Base-by-base conservation (phyloP, 2,797 vertebrate genomes). In the Anguilla obscura region DNA sequence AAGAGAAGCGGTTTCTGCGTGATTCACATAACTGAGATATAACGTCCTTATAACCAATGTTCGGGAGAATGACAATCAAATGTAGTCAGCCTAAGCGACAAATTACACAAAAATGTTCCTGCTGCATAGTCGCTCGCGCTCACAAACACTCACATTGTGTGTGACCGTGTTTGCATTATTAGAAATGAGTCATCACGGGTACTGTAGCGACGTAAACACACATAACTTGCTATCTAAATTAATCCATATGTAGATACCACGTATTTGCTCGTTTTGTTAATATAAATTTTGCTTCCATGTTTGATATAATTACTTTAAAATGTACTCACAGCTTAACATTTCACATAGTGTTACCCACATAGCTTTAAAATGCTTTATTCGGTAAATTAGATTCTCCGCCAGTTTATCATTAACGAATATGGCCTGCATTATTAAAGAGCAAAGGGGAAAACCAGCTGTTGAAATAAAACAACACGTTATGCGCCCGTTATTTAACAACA, bases 351-450 rank as follows among this genome's bases (percentile, higher is more conserved):
- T 21, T 76, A 4, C 16, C 71, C 30, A 76, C 33, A 27, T 16
- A 40, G 74, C 69, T 71, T 71, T 76, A 18, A 40, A 27, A 71
- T 7, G 10, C 18, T 40, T 5, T 21, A 76, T 76, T 76, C 1
- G 40, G 33, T 3, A 76, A 14, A 74, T 36, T 3, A 76, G 33
- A 74, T 36, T 3, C 69, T 2, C 24, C 12, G 27, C 45, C 21
- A 84, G 87, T 85, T 79, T 79, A 88, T 85, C 71, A 88, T 88
- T 85, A 85, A 88, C 45, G 50, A 84, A 69, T 27, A 27, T 48
- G 87, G 87, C 84, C 84, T 74, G 66, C 10, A 74, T 10, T 63
- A 48, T 10, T 71, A 45, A 18, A 85, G 69, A 85, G 14, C 66
- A 71, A 45, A 18, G 79, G 69, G 74, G 14, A 50, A 71, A 14